Percentiles rank a stretch among this genome's conserved stretches.
phyloP scores from a whole-genome alignment of 2,888 invertebrate species.

The Acleris laterana region DNA sequence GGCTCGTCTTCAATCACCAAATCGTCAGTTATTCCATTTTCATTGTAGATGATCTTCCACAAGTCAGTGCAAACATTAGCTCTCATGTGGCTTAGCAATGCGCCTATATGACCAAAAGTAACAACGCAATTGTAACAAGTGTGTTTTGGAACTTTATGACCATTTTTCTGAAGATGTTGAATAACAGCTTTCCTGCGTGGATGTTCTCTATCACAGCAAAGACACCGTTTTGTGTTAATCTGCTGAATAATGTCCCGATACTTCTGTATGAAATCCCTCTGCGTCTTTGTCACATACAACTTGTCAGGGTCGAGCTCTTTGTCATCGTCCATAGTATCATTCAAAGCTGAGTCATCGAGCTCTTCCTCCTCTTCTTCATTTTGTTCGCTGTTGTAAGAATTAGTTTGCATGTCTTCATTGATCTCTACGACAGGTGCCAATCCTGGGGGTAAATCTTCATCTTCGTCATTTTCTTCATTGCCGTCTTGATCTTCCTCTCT shows the following conservation, averaged over 20 bases:
- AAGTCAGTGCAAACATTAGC: conserved; percentile 77
- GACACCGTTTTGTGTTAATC: conserved; percentile 77
- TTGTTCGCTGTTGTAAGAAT: conserved; percentile 66
- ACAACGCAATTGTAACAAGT: conserved; percentile 86
- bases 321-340: conserved; percentile 58
- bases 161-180: conserved; percentile 82
- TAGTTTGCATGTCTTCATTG: conserved; percentile 73
- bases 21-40: conserved; percentile 78
- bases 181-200: conserved; percentile 81
- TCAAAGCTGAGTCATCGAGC: conserved; percentile 55
- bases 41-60: conserved; percentile 80
- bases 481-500: conserved; percentile 53
- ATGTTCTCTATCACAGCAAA: conserved; percentile 77
- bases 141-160: conserved; percentile 84
- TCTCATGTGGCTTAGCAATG: conserved; percentile 80
- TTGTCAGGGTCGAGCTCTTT: conserved; percentile 71
- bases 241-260: conserved; percentile 77
- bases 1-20: conserved; percentile 74
- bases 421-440: conserved; percentile 75
- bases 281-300: conserved; percentile 72
- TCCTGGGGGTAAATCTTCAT: conserved; percentile 65
- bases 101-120: conserved; percentile 82
- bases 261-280: conserved; percentile 75
- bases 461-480: conserved; percentile 64
- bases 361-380: conserved; percentile 69